Evolutionary conservation across 92 coral and sea anemone species (phyloP).

Genomic region (Metridium senile): DNA sequence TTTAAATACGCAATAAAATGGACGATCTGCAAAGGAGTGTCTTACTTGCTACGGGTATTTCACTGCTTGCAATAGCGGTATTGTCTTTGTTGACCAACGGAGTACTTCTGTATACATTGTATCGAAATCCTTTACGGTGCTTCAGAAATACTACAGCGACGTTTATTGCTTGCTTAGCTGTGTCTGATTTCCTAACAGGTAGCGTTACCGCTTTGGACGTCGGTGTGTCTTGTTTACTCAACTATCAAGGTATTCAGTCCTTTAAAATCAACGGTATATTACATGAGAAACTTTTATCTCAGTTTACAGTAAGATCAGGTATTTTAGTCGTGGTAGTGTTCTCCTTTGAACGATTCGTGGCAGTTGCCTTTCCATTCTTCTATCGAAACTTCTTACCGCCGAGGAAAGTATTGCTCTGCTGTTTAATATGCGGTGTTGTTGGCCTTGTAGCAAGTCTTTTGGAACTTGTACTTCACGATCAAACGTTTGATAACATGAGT

Average conservation of each 20-base stretch:
- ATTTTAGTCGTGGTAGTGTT: conserved; percentile 48
- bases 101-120: conserved; percentile 33
- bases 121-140: conserved; percentile 49
- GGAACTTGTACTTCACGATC: conserved; percentile 7
- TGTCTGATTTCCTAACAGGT: conserved; percentile 62
- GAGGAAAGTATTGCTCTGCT: background rate
- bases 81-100: conserved; percentile 45
- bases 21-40: conserved; percentile 1
- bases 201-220: conserved; percentile 54
- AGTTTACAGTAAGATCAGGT: conserved; percentile 49
- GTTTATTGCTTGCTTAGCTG: conserved; percentile 46
- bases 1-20: too few species aligned
- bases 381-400: conserved; percentile 32
- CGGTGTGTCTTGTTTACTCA: conserved; percentile 43
- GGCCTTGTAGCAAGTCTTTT: conserved; percentile 14
- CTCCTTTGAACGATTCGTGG: conserved; percentile 56
- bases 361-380: conserved; percentile 55
- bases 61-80: conserved; percentile 42
- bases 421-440: conserved; percentile 4
- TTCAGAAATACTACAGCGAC: conserved; percentile 61
- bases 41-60: conserved; percentile 21
- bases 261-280: conserved; percentile 20
- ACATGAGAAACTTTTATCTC: conserved; percentile 56
- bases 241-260: conserved; percentile 10
- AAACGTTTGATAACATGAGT: conserved; percentile 1